phyloP scores from a whole-genome alignment of 2,113 vertebrate species.

The Carassius carassius region DNA sequence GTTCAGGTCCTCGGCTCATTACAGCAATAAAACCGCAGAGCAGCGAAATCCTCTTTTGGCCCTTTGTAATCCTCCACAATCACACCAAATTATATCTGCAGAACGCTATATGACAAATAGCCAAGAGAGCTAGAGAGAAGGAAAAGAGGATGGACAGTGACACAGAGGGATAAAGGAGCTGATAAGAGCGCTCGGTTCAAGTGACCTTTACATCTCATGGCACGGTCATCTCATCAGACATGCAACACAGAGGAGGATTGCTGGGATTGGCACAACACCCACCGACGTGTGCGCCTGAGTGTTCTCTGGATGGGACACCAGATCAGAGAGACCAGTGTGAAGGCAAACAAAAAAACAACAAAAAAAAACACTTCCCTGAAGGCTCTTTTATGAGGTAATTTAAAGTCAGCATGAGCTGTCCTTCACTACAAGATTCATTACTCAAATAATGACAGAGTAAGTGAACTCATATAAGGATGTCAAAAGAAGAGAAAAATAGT shows the following conservation, averaged over 20 bases:
- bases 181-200: background rate
- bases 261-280: constrained; percentile 7
- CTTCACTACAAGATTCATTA: constrained; percentile 15
- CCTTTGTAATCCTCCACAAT: constrained; percentile 52
- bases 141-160: constrained; percentile 10
- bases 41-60: constrained; percentile 48
- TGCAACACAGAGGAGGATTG: background rate
- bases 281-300: background rate
- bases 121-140: constrained; percentile 28
- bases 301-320: background rate
- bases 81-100: constrained; percentile 43
- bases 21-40: constrained; percentile 48
- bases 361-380: background rate
- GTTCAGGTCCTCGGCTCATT: constrained; percentile 47
- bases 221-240: constrained; percentile 17
- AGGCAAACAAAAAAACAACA: too few species aligned
- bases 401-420: constrained; percentile 17
- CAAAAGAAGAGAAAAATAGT: constrained; percentile 13
- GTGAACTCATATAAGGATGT: background rate
- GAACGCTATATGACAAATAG: constrained; percentile 43
- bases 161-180: background rate
- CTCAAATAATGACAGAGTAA: constrained; percentile 17
- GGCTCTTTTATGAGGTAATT: background rate
- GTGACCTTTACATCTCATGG: constrained; percentile 41
- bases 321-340: background rate